phyloP scores from a whole-genome alignment of 2,113 vertebrate genomes.

The Esox niger region DNA sequence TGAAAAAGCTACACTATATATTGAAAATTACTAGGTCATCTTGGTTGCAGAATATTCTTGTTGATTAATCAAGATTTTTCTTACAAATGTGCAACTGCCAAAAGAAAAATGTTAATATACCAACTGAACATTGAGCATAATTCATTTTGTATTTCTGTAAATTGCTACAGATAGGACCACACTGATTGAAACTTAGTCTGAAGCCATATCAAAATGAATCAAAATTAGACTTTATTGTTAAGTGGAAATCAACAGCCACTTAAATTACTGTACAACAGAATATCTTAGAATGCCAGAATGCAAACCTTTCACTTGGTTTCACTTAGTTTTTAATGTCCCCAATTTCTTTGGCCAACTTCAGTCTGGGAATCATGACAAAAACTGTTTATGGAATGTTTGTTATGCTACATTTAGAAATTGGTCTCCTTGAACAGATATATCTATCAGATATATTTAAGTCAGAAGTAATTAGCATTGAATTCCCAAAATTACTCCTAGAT shows the following conservation, averaged over 20 bases:
- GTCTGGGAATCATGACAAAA: slow-evolving; percentile 60
- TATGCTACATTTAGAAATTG: slow-evolving; percentile 58
- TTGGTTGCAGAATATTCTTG: no score
- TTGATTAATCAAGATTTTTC: no score
- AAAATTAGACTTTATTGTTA: slow-evolving; percentile 78
- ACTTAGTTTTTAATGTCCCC: slow-evolving; percentile 43
- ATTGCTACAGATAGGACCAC: no score
- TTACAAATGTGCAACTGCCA: no score
- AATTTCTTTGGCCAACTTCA: slow-evolving; percentile 58
- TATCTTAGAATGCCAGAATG: slow-evolving; percentile 63
- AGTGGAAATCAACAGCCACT: slow-evolving; percentile 73
- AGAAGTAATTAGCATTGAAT: not conserved
- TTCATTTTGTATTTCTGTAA: no score
- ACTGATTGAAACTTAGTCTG: no score
- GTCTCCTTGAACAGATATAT: slow-evolving; percentile 51
- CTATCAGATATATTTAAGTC: slow-evolving; percentile 51
- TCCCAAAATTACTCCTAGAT: no score
- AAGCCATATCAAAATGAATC: slow-evolving; percentile 52
- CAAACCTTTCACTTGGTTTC: slow-evolving; percentile 56
- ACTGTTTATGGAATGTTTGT: slow-evolving; percentile 61
- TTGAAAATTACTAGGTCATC: no score
- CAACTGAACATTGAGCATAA: no score
- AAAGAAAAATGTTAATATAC: no score
- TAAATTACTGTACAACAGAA: slow-evolving; percentile 75
- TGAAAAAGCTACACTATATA: no score